A percentile compares a stretch with the other conserved stretches of the same genome.
These are phyloP conservation scores for Trogon melanurus DNA, from an alignment of 2,113 vertebrate genomes.

Conservation along the genomic window DNA sequence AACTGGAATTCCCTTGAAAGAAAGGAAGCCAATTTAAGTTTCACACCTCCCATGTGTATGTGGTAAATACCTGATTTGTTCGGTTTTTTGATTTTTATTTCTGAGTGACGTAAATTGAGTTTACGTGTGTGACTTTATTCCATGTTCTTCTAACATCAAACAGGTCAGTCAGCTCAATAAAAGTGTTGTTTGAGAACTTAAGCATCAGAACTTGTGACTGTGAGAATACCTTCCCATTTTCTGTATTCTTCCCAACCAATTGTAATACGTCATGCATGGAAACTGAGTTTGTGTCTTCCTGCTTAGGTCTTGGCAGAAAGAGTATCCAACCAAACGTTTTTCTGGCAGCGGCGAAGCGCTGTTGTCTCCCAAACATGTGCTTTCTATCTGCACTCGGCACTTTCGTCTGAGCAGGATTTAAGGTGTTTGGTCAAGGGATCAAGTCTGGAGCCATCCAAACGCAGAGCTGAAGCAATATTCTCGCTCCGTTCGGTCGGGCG, in stretches of 20 bases:
- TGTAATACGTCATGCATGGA: neutral
- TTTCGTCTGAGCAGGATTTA: neutral
- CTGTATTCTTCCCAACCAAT: neutral
- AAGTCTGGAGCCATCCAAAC: neutral
- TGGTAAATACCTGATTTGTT: neutral
- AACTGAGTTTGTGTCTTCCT: neutral
- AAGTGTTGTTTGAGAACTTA: neutral
- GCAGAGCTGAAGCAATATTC: neutral
- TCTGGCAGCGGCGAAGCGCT: neutral
- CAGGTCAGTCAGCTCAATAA: neutral
- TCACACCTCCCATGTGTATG: neutral
- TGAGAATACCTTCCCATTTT: neutral
- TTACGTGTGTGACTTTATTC: neutral
- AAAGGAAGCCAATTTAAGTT: neutral
- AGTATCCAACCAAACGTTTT: neutral
- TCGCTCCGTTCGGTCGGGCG: accelerated
- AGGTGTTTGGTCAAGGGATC: neutral
- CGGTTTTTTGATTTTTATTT: neutral
- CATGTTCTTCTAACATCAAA: neutral
- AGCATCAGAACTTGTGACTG: neutral
- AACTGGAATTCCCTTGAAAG: neutral
- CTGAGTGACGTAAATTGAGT: neutral
- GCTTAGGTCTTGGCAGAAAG: neutral
- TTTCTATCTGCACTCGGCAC: neutral
- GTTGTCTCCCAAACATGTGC: neutral